These are phyloP conservation scores for Manis crassicaudata DNA, from an alignment of 2,797 vertebrate genomes.

Conservation along the genomic window DNA sequence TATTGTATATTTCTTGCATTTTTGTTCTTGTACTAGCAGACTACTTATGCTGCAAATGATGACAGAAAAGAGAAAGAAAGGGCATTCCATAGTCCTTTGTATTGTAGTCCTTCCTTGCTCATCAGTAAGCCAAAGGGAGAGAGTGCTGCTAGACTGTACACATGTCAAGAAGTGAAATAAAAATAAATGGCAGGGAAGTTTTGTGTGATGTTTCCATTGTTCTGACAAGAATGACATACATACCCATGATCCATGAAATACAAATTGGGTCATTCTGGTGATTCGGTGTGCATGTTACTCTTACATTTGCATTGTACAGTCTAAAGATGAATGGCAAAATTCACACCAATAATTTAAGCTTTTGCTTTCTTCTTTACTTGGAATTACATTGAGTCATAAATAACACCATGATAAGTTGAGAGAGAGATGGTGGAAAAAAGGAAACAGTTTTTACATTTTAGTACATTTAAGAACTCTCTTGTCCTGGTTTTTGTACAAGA, in stretches of 20 bases:
- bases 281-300: neutral
- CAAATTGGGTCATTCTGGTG: neutral
- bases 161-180: neutral
- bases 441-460: neutral
- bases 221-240: neutral
- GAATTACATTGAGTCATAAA: neutral
- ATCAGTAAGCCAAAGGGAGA: neutral
- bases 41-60: neutral
- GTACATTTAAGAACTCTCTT: neutral
- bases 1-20: neutral
- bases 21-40: neutral
- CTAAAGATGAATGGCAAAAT: neutral
- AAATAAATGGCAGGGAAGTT: neutral
- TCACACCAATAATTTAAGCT: neutral
- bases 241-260: accelerated
- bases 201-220: neutral
- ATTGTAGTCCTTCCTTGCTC: neutral
- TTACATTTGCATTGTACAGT: neutral
- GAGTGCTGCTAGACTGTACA: accelerated
- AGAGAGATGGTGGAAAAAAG: neutral
- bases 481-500: neutral
- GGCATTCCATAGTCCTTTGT: neutral
- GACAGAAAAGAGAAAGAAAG: neutral
- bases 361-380: neutral
- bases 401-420: neutral